These are phyloP conservation scores for Polia nebulosa DNA, from an alignment of 2,888 invertebrate species.

Conservation along the genomic window DNA sequence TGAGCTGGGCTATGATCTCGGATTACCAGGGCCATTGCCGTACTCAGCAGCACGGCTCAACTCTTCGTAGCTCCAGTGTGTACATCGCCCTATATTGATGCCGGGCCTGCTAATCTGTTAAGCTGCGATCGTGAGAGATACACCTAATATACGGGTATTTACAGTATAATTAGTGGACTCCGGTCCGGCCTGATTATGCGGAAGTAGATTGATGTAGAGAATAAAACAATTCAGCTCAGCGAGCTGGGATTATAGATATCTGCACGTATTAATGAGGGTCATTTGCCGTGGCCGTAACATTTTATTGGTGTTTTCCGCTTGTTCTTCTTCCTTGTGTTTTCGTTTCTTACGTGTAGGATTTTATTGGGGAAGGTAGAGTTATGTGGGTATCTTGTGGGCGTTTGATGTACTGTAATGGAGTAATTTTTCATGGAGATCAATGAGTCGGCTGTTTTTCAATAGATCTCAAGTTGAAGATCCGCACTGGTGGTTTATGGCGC, in stretches of 20 bases:
- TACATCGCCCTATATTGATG: conserved; percentile 46
- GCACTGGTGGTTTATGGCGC: not conserved
- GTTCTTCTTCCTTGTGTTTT: conserved; percentile 47
- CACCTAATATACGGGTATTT: conserved; percentile 62
- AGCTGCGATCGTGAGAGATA: conserved; percentile 64
- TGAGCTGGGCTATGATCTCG: conserved; percentile 62
- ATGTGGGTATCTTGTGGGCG: conserved; percentile 48
- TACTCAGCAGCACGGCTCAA: conserved; percentile 41
- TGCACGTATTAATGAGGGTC: conserved; percentile 60
- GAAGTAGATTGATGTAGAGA: conserved; percentile 66
- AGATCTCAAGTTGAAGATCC: not conserved
- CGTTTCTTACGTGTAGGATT: conserved; percentile 46
- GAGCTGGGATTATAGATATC: conserved; percentile 57
- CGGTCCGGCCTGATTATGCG: conserved; percentile 60
- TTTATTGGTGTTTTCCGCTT: conserved; percentile 62
- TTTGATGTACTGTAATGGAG: conserved; percentile 57
- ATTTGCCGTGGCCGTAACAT: conserved; percentile 49
- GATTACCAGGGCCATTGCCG: conserved; percentile 65
- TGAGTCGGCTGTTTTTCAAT: conserved; percentile 29
- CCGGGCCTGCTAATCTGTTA: conserved; percentile 62
- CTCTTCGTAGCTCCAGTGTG: conserved; percentile 20
- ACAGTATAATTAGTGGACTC: conserved; percentile 66
- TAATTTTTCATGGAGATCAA: conserved; percentile 33
- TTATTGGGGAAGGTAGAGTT: conserved; percentile 49
- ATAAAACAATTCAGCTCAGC: conserved; percentile 59